Evolutionary conservation across 2,888 invertebrate species (phyloP).

Genomic region (Aspidapion aeneum): DNA sequence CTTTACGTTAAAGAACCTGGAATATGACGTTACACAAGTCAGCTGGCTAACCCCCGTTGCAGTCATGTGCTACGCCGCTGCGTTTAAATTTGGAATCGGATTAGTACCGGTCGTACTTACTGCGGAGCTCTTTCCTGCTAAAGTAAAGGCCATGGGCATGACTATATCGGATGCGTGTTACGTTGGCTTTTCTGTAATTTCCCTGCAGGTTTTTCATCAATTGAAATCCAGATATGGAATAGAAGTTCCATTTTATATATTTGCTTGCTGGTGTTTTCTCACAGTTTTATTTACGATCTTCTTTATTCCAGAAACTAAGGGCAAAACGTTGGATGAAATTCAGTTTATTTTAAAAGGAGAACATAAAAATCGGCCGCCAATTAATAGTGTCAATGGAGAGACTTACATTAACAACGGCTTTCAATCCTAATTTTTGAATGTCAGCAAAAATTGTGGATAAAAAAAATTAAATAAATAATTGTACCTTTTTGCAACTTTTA

Average conservation of each 20-base stretch:
- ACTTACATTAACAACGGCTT: slow-evolving; percentile 16
- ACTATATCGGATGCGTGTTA: slow-evolving; percentile 45
- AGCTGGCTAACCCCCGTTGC: slow-evolving; percentile 37
- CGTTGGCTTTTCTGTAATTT: slow-evolving; percentile 42
- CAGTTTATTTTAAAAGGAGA: slow-evolving; percentile 28
- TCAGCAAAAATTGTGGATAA: too few relatives aligned
- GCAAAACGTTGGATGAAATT: slow-evolving; percentile 29
- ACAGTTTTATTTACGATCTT: slow-evolving; percentile 42
- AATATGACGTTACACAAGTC: slow-evolving; percentile 33
- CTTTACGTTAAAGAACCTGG: slow-evolving; percentile 40
- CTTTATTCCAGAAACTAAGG: slow-evolving; percentile 42
- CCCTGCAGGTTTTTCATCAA: slow-evolving; percentile 41
- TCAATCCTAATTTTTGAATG: slow-evolving; percentile 10
- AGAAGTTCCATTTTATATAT: slow-evolving; percentile 45
- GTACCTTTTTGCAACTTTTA: too few relatives aligned
- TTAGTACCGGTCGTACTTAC: slow-evolving; percentile 46
- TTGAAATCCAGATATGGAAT: slow-evolving; percentile 36
- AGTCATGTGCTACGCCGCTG: slow-evolving; percentile 43
- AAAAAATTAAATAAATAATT: too few relatives aligned
- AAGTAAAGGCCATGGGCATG: slow-evolving; percentile 47
- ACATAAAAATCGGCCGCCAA: neutral
- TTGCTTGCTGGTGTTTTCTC: slow-evolving; percentile 40
- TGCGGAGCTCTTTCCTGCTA: slow-evolving; percentile 46
- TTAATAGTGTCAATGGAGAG: neutral
- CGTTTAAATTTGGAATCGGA: slow-evolving; percentile 45